Evolutionary conservation across 2,113 vertebrate species (phyloP).

Genomic region (Dermatemys mawii): DNA sequence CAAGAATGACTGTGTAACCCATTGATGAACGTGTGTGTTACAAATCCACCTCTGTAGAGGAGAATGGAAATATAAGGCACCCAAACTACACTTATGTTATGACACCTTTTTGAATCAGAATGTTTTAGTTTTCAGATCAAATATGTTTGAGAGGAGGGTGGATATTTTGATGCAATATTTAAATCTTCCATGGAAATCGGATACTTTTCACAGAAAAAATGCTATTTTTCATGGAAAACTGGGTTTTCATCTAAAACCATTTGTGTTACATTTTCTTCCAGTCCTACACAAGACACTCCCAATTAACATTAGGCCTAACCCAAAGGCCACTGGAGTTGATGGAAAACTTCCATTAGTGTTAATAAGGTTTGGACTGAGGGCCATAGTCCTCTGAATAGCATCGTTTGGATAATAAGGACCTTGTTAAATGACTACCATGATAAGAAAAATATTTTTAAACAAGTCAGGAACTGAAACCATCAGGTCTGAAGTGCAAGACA

Average conservation of each 20-base stretch:
- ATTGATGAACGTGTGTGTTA: not conserved
- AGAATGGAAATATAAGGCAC: not conserved
- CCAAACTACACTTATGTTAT: not conserved
- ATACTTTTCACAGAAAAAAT: not conserved
- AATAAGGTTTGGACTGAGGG: not conserved
- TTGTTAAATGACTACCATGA: not conserved
- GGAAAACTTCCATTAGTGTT: not conserved
- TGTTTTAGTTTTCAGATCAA: not conserved
- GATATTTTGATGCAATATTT: not conserved
- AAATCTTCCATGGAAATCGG: not conserved
- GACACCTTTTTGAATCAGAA: not conserved
- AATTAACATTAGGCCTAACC: not conserved
- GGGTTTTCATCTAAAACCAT: not conserved
- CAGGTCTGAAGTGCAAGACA: not conserved
- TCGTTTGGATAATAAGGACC: not conserved
- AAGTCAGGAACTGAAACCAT: not conserved
- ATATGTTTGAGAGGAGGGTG: not conserved
- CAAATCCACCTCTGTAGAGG: accelerated
- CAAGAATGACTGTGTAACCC: not conserved
- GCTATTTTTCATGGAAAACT: not conserved
- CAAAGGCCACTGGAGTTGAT: not conserved
- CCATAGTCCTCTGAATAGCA: not conserved
- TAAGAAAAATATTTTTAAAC: not conserved
- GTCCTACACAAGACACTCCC: not conserved
- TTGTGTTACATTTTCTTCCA: not conserved